phyloP scores from a whole-genome alignment of 2,113 vertebrate species.

The Malurus alboscapulatus region DNA sequence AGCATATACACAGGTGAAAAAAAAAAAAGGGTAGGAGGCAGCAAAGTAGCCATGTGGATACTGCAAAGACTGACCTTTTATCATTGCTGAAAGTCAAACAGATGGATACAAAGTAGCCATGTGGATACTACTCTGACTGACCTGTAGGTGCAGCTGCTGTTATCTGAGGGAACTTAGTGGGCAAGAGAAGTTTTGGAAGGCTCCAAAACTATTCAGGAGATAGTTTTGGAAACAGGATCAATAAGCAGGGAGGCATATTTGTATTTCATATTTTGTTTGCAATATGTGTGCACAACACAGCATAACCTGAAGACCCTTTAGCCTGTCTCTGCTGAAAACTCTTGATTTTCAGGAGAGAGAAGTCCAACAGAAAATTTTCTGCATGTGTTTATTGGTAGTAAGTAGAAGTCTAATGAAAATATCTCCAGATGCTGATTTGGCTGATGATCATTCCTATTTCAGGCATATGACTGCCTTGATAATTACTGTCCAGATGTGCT shows the following conservation, averaged over 20 bases:
- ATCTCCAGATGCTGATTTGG: not conserved
- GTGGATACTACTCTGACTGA: not conserved
- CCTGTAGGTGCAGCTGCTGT: not conserved
- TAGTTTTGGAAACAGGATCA: not conserved
- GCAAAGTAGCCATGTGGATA: not conserved
- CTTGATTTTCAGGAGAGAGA: not conserved
- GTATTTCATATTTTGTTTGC: not conserved
- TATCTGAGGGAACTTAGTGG: not conserved
- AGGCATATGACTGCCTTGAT: not conserved
- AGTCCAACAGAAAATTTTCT: not conserved
- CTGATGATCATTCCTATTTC: not conserved
- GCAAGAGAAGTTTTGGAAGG: no score
- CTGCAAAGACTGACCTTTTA: not conserved
- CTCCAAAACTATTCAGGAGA: no score
- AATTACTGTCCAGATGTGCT: not conserved
- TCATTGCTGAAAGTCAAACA: not conserved
- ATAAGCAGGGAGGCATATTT: not conserved
- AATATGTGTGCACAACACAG: not conserved
- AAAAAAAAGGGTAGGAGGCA: not conserved
- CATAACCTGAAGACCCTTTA: not conserved
- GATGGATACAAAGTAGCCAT: no score
- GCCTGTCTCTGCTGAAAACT: not conserved
- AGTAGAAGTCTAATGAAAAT: not conserved
- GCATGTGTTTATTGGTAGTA: not conserved
- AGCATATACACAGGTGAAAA: not conserved